A percentile compares a stretch with the other conserved stretches of the same genome.
Conservation (phyloP, 2,888 invertebrate species). For the Flexamia atlantica region DNA sequence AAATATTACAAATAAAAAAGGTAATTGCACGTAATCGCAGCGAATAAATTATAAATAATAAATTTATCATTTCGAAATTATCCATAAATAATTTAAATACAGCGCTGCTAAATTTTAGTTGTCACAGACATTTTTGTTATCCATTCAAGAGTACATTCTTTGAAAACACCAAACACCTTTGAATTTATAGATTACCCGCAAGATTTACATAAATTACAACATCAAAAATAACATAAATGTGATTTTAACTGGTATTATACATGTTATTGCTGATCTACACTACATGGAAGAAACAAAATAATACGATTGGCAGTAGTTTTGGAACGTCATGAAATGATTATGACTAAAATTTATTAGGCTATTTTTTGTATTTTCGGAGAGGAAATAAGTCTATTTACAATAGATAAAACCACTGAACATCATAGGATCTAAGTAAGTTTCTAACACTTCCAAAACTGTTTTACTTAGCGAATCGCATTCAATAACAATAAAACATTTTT, state of each 20-base stretch:
- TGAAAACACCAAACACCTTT: constrained; percentile 22
- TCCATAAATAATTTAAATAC: background rate
- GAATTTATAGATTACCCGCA: background rate
- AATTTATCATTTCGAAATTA: no score
- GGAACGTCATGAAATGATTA: background rate
- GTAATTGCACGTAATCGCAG: no score
- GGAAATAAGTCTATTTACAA: no score
- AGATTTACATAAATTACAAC: background rate
- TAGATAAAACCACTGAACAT: no score
- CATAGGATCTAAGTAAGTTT: no score
- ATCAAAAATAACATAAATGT: constrained; percentile 38
- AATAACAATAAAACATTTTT: no score
- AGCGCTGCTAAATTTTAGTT: background rate
- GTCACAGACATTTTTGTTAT: background rate
- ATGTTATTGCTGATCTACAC: constrained; percentile 55
- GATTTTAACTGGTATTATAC: constrained; percentile 25
- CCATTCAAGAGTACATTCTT: background rate
- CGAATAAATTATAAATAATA: no score
- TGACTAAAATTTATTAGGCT: no score
- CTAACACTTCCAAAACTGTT: no score
- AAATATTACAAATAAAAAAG: no score
- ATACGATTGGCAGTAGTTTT: background rate
- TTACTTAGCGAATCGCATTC: no score
- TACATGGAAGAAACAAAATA: constrained; percentile 19
- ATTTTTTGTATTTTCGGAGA: no score